phyloP scores from a whole-genome alignment of 1,140 invertebrate species.

The Pseudachorutes palmiensis region DNA sequence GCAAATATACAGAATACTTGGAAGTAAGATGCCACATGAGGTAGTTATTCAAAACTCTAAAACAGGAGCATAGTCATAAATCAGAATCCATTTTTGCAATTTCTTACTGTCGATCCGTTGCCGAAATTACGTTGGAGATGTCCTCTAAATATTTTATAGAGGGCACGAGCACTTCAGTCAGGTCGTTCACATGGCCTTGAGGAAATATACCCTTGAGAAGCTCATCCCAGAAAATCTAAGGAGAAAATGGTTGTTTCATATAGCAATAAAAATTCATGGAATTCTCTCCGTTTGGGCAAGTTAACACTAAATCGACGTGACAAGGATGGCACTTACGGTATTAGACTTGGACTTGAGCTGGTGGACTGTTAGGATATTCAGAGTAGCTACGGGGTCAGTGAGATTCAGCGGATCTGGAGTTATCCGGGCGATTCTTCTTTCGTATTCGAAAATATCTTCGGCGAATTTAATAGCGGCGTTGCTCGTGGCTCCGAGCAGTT shows the following conservation, averaged over 20 bases:
- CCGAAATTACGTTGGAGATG: slow-evolving; percentile 50
- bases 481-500: slow-evolving; percentile 47
- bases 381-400: slow-evolving; percentile 42
- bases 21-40: slow-evolving; percentile 53
- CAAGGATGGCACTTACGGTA: slow-evolving; percentile 42
- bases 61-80: slow-evolving; percentile 27
- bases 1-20: slow-evolving; percentile 52
- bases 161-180: slow-evolving; percentile 49
- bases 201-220: slow-evolving; percentile 52
- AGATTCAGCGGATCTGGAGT: slow-evolving; percentile 42
- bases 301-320: neutral
- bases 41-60: slow-evolving; percentile 53
- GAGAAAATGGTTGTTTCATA: no score
- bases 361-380: slow-evolving; percentile 43
- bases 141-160: slow-evolving; percentile 49
- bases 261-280: no score
- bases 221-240: slow-evolving; percentile 50
- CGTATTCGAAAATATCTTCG: slow-evolving; percentile 53
- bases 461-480: slow-evolving; percentile 48
- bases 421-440: slow-evolving; percentile 53
- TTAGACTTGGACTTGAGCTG: slow-evolving; percentile 45
- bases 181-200: slow-evolving; percentile 46
- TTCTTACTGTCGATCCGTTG: slow-evolving; percentile 47
- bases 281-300: no score
- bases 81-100: slow-evolving; percentile 18